A percentile compares a stretch with the other conserved stretches of the same genome.
These are phyloP conservation scores for Littorina saxatilis DNA, from an alignment of 1,140 invertebrate genomes.

Conservation along the genomic window DNA sequence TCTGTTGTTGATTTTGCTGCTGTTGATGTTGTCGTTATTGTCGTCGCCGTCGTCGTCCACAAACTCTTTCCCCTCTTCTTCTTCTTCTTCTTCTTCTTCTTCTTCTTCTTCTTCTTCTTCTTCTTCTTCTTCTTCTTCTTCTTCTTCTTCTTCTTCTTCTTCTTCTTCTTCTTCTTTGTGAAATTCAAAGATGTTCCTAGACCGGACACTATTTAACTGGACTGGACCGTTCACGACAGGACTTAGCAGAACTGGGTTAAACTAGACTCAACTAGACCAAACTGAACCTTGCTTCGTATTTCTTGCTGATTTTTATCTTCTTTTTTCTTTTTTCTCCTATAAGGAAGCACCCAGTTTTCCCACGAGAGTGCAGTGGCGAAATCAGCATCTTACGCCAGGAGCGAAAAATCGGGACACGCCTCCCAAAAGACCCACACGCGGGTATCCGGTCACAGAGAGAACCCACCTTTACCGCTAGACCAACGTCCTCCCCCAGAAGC, in stretches of 20 bases:
- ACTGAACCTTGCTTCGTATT: neutral
- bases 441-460: neutral
- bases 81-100: no score
- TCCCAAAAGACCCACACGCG: conserved; percentile 9
- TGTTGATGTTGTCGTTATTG: no score
- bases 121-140: neutral
- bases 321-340: no score
- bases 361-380: neutral
- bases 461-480: neutral
- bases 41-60: no score
- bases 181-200: neutral
- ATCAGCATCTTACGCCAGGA: neutral
- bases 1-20: no score
- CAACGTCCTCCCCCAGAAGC: neutral
- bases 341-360: neutral
- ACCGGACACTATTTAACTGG: neutral
- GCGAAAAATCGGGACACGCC: neutral
- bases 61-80: no score
- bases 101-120: no score
- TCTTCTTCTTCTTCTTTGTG: no score
- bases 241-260: no score
- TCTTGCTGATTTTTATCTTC: neutral
- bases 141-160: neutral
- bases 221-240: neutral
- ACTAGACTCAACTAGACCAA: no score